Percentiles rank a stretch among this genome's conserved stretches.
Evolutionary conservation across 37 sponge, comb jelly and placozoan genomes (phyloP).

Genomic region (Eunapius fragilis): DNA sequence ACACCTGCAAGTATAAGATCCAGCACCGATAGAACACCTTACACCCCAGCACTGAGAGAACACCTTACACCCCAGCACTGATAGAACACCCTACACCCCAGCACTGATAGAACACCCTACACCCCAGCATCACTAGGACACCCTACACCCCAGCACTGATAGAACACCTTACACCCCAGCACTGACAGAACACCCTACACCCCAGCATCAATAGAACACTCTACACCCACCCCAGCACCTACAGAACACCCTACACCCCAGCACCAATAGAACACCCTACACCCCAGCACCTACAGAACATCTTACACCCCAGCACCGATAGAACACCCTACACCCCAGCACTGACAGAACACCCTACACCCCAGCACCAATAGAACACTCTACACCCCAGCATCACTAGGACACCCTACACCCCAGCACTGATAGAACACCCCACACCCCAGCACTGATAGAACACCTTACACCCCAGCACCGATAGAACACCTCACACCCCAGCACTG

Average conservation of each 20-base stretch:
- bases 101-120: too few relatives aligned
- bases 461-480: too few relatives aligned
- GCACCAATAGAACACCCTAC: background rate
- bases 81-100: too few relatives aligned
- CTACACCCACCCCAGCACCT: background rate
- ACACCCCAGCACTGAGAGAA: too few relatives aligned
- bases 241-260: background rate
- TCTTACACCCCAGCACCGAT: conserved; percentile 13
- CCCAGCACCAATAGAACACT: background rate
- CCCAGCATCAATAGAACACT: background rate
- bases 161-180: background rate
- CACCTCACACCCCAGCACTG: too few relatives aligned
- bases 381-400: background rate
- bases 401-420: too few relatives aligned
- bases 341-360: conserved; percentile 2
- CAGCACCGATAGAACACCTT: background rate
- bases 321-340: conserved; percentile 13
- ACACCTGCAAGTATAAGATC: conserved; percentile 43
- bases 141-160: conserved; percentile 7
- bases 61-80: too few relatives aligned
- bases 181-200: background rate
- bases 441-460: too few relatives aligned
- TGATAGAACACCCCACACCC: too few relatives aligned
- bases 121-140: too few relatives aligned
- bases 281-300: too few relatives aligned